phyloP scores from a whole-genome alignment of 2,888 invertebrate genomes.

The Monopis laevigella region DNA sequence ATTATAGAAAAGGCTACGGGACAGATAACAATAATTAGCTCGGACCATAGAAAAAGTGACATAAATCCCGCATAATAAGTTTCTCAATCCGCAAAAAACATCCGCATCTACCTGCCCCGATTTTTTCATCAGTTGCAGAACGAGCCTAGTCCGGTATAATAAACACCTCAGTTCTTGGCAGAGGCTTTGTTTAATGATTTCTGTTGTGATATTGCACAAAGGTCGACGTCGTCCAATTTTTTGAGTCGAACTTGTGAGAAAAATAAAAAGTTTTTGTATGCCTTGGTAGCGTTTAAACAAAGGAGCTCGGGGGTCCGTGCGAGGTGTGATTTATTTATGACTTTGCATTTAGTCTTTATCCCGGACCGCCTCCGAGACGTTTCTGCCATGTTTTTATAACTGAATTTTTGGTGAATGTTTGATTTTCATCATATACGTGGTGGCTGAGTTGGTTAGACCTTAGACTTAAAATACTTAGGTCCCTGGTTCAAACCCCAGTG shows the following conservation, averaged over 20 bases:
- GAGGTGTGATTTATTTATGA: constrained; percentile 67
- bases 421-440: no score
- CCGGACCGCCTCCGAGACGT: constrained; percentile 52
- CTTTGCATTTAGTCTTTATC: constrained; percentile 39
- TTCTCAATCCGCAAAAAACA: constrained; percentile 41
- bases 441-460: no score
- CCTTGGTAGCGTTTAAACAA: constrained; percentile 65
- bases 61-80: constrained; percentile 67
- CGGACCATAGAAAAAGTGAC: constrained; percentile 61
- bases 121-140: constrained; percentile 39
- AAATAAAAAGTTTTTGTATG: constrained; percentile 54
- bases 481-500: no score
- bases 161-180: constrained; percentile 66
- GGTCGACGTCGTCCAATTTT: constrained; percentile 39
- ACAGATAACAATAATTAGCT: constrained; percentile 66
- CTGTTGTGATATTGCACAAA: constrained; percentile 66
- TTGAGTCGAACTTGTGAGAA: constrained; percentile 44
- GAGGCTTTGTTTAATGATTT: constrained; percentile 64
- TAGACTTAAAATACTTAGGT: no score
- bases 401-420: constrained; percentile 7
- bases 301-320: constrained; percentile 47
- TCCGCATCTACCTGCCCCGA: constrained; percentile 47
- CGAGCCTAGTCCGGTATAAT: constrained; percentile 54
- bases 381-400: constrained; percentile 23
- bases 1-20: constrained; percentile 57